Evolutionary conservation across 2,797 vertebrate species (phyloP).

Genomic region (Lophotriccus pileatus): DNA sequence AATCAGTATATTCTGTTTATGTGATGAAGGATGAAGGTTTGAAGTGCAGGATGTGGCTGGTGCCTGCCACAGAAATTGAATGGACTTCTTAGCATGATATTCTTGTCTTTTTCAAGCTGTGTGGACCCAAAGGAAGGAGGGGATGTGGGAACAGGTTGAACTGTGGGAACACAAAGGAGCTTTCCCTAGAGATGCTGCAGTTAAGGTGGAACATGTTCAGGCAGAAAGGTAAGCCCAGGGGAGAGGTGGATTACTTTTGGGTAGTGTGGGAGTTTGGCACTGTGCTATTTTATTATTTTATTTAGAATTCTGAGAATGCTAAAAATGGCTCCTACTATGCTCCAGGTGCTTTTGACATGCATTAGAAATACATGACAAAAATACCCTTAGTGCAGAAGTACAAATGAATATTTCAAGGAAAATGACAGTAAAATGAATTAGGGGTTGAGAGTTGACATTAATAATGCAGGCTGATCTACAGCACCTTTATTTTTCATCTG

Average conservation of each 20-base stretch:
- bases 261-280: neutral
- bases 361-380: constrained; percentile 43
- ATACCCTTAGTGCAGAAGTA: constrained; percentile 12
- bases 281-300: neutral
- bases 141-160: neutral
- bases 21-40: neutral
- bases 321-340: neutral
- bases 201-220: neutral
- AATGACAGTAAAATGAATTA: constrained; percentile 60
- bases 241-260: neutral
- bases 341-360: constrained; percentile 11
- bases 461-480: constrained; percentile 58
- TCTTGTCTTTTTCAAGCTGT: neutral
- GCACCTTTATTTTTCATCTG: constrained; percentile 50
- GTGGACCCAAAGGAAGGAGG: neutral
- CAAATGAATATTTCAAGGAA: constrained; percentile 62
- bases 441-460: constrained; percentile 52
- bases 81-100: neutral
- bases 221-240: neutral
- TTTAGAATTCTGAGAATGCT: neutral
- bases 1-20: neutral
- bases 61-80: neutral
- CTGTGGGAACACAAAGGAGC: neutral
- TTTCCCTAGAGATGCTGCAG: neutral
- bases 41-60: neutral